Conservation (phyloP, 2,888 invertebrate species). For the Tenthredo distinguenda region DNA sequence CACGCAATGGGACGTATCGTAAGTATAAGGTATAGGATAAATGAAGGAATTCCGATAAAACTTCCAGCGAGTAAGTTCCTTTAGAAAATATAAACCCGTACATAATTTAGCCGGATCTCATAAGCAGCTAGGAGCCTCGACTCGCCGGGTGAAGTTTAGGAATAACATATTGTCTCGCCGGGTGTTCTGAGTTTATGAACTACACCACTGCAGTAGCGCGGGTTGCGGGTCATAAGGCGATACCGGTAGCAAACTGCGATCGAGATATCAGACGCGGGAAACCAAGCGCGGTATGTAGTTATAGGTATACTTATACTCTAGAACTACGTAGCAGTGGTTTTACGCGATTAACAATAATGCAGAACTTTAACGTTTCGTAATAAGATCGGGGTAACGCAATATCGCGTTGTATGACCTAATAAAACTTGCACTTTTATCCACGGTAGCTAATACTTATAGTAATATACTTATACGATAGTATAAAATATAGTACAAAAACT, state of each 20-base stretch:
- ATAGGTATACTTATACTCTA: background rate
- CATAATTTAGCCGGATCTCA: slow-evolving; percentile 11
- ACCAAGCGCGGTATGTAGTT: background rate
- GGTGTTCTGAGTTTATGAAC: slow-evolving; percentile 13
- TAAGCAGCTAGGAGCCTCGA: background rate
- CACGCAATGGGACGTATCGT: slow-evolving; percentile 8
- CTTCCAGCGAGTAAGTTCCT: background rate
- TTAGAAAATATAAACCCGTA: slow-evolving; percentile 17
- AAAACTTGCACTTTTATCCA: slow-evolving; percentile 30
- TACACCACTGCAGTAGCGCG: background rate
- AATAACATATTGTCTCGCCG: slow-evolving; percentile 25
- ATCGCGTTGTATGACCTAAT: slow-evolving; percentile 49
- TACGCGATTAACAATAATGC: slow-evolving; percentile 48
- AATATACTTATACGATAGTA: background rate
- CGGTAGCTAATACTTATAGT: slow-evolving; percentile 23
- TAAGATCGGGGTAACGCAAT: slow-evolving; percentile 44
- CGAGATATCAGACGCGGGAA: slow-evolving; percentile 16
- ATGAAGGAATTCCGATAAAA: slow-evolving; percentile 17
- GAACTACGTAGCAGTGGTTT: slow-evolving; percentile 17
- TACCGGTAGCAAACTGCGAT: background rate
- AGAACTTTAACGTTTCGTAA: slow-evolving; percentile 16
- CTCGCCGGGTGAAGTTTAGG: slow-evolving; percentile 2
- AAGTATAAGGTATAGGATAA: background rate
- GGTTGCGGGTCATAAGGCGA: slow-evolving; percentile 30
- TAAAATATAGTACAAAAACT: background rate